Evolutionary conservation across 2,888 invertebrate genomes (phyloP).

Genomic region (Rhopalosiphum nymphaeae): DNA sequence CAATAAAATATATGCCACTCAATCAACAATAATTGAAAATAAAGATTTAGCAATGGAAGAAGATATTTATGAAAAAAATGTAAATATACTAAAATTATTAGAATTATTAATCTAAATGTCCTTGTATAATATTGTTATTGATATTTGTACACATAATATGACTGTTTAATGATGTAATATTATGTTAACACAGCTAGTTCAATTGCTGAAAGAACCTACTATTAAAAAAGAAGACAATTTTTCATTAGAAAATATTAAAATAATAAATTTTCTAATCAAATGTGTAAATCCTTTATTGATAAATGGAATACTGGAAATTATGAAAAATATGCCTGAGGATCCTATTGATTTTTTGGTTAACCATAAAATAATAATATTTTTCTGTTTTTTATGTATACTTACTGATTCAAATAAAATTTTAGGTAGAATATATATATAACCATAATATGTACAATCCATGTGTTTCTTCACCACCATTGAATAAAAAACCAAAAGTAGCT

Average conservation of each 20-base stretch:
- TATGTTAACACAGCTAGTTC: background rate
- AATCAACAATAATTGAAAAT: background rate
- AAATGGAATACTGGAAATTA: slow-evolving; percentile 43
- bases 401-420: slow-evolving; percentile 48
- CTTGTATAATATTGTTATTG: background rate
- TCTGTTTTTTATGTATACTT: slow-evolving; percentile 19
- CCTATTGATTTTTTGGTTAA: slow-evolving; percentile 53
- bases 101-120: background rate
- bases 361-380: slow-evolving; percentile 17
- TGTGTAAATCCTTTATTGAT: slow-evolving; percentile 54
- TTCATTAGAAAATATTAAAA: slow-evolving; percentile 11
- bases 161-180: background rate
- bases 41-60: background rate
- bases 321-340: slow-evolving; percentile 40
- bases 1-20: background rate
- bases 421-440: slow-evolving; percentile 62
- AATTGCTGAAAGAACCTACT: background rate
- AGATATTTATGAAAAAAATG: slow-evolving; percentile 25
- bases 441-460: slow-evolving; percentile 53
- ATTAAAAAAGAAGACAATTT: slow-evolving; percentile 20
- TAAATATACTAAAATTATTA: slow-evolving; percentile 14
- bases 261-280: slow-evolving; percentile 31
- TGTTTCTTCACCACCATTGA: slow-evolving; percentile 54
- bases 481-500: slow-evolving; percentile 57
- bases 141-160: background rate